Conservation (phyloP, 2,797 vertebrate genomes). For the Epinephelus awoara region DNA sequence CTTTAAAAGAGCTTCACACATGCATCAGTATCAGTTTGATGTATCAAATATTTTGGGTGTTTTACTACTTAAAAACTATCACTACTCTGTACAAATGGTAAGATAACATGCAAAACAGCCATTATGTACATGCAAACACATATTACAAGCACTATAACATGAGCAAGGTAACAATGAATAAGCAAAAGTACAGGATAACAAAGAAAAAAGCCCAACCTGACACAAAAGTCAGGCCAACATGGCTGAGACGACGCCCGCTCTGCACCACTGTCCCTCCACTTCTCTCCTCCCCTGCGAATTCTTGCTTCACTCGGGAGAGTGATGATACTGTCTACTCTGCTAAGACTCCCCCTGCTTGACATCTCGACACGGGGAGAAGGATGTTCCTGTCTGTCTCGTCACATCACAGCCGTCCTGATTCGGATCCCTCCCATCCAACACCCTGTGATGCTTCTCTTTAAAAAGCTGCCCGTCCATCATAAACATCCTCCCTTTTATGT, state of each 20-base stretch:
- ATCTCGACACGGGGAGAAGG: conserved; percentile 81
- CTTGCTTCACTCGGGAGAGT: conserved; percentile 73
- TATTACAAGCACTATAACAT: not conserved
- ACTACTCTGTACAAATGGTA: not conserved
- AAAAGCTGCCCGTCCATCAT: conserved; percentile 85
- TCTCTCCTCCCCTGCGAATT: conserved; percentile 65
- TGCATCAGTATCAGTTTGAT: not conserved
- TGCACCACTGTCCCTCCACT: conserved; percentile 70
- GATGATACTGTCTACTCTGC: conserved; percentile 82
- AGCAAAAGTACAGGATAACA: not conserved
- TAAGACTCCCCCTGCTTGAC: conserved; percentile 80
- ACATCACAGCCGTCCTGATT: conserved; percentile 83
- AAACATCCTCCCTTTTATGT: conserved; percentile 84
- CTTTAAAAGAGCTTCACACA: not conserved
- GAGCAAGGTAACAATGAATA: not conserved
- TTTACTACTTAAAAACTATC: not conserved
- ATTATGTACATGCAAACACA: not conserved
- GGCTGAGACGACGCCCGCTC: conserved; percentile 40
- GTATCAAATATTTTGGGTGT: not conserved
- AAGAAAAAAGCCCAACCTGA: conserved; percentile 30
- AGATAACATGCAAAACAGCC: not conserved
- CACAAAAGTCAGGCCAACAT: conserved; percentile 48
- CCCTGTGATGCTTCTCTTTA: conserved; percentile 83
- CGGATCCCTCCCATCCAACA: conserved; percentile 81
- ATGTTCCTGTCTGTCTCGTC: conserved; percentile 87